phyloP scores from a whole-genome alignment of 2,113 vertebrate species.

The Oreamnos americanus region DNA sequence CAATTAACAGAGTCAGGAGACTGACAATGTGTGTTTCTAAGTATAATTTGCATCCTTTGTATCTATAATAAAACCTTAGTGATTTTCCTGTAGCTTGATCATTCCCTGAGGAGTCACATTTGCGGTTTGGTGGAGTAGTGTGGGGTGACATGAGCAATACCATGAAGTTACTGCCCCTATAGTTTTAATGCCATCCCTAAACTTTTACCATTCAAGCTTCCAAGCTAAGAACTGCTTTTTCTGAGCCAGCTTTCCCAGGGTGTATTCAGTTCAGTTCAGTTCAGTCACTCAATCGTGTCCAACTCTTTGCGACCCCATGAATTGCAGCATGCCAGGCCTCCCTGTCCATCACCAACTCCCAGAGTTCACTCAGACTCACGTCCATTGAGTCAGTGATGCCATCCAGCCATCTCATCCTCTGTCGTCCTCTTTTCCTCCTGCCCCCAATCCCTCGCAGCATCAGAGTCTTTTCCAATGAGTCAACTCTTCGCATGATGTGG shows the following conservation, averaged over 20 bases:
- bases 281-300: too few relatives aligned
- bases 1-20: slow-evolving; percentile 61
- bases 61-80: slow-evolving; percentile 45
- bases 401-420: too few relatives aligned
- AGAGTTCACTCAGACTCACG: too few relatives aligned
- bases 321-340: too few relatives aligned
- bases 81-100: slow-evolving; percentile 32
- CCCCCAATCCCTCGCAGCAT: too few relatives aligned
- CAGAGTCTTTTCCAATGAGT: too few relatives aligned
- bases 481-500: too few relatives aligned
- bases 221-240: neutral
- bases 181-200: neutral
- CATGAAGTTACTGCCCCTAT: neutral
- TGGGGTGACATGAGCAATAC: neutral
- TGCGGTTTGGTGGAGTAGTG: neutral
- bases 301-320: too few relatives aligned
- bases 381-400: too few relatives aligned
- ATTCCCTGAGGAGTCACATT: slow-evolving; percentile 29
- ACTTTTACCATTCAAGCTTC: neutral
- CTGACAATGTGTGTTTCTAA: slow-evolving; percentile 50
- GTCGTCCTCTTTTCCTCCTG: too few relatives aligned
- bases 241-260: neutral
- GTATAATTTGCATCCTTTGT: slow-evolving; percentile 42
- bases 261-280: neutral
- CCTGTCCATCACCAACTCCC: too few relatives aligned